Percentiles rank a stretch among this genome's conserved stretches.
phyloP scores from a whole-genome alignment of 2,888 invertebrate species.

The Agrochola circellaris region DNA sequence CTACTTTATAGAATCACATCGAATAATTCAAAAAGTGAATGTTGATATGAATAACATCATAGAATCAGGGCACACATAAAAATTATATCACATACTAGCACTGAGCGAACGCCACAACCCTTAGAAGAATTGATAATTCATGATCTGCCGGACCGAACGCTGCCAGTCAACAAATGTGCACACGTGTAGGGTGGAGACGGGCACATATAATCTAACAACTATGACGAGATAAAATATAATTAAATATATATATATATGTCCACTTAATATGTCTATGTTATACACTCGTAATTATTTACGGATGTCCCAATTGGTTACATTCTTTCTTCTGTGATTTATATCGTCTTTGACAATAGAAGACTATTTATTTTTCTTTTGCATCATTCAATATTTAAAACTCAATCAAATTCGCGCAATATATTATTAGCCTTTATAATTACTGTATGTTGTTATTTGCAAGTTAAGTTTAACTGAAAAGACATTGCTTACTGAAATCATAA shows the following conservation, averaged over 20 bases:
- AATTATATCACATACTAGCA: conserved; percentile 72
- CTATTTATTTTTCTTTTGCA: too few relatives aligned
- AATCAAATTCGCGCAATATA: background rate
- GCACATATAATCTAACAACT: conserved; percentile 13
- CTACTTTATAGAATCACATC: conserved; percentile 74
- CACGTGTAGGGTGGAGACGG: background rate
- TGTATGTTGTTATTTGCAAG: background rate
- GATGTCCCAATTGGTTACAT: conserved; percentile 2
- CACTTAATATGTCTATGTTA: background rate
- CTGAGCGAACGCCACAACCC: conserved; percentile 85
- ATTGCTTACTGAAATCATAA: background rate
- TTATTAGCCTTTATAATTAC: background rate
- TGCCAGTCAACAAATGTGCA: conserved; percentile 13
- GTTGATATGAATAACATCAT: conserved; percentile 60
- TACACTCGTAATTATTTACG: conserved; percentile 4
- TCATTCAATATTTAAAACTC: background rate
- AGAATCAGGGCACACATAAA: conserved; percentile 68
- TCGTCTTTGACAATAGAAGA: conserved; percentile 3
- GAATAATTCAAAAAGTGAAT: conserved; percentile 70
- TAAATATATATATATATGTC: background rate
- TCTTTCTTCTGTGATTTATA: too few relatives aligned
- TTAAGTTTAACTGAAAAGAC: background rate
- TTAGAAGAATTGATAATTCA: conserved; percentile 68
- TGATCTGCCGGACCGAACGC: conserved; percentile 22
- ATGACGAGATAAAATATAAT: conserved; percentile 21